phyloP scores from a whole-genome alignment of 2,888 invertebrate genomes.

The Morinoia aosen region DNA sequence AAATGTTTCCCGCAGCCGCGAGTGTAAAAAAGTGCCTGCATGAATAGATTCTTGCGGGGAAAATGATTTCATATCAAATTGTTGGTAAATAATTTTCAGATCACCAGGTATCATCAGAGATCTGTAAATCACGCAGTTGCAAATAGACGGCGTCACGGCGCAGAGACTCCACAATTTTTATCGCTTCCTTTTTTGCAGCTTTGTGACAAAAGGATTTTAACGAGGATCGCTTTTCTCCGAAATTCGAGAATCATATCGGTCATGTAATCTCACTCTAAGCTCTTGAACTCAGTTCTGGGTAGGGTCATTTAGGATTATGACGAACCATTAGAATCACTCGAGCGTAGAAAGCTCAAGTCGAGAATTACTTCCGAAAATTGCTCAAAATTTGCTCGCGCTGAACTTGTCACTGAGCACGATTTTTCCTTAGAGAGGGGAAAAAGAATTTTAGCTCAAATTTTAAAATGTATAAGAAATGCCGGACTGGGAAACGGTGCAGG shows the following conservation, averaged over 20 bases:
- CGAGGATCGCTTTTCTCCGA: conserved; percentile 13
- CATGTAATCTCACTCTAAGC: conserved; percentile 19
- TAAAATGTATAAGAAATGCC: background rate
- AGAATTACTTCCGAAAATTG: conserved; percentile 24
- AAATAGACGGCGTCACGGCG: background rate
- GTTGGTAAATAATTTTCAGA: background rate
- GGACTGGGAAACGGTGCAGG: background rate
- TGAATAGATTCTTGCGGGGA: background rate
- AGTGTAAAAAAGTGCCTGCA: background rate
- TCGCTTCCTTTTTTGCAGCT: background rate
- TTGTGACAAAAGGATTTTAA: background rate
- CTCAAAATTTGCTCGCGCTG: background rate
- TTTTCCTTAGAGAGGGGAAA: background rate
- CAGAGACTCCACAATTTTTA: background rate
- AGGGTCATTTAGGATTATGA: conserved; percentile 43
- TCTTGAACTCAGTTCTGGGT: background rate
- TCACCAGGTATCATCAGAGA: background rate
- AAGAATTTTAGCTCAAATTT: background rate
- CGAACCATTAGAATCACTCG: conserved; percentile 18
- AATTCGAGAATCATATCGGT: conserved; percentile 43
- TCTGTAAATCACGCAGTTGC: background rate
- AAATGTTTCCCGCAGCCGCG: background rate
- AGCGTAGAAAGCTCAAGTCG: background rate
- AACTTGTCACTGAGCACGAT: conserved; percentile 1
- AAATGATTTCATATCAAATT: background rate